Conservation (phyloP, 2,113 vertebrate genomes). For the western clawed frog (Xenopus tropicalis) region DNA sequence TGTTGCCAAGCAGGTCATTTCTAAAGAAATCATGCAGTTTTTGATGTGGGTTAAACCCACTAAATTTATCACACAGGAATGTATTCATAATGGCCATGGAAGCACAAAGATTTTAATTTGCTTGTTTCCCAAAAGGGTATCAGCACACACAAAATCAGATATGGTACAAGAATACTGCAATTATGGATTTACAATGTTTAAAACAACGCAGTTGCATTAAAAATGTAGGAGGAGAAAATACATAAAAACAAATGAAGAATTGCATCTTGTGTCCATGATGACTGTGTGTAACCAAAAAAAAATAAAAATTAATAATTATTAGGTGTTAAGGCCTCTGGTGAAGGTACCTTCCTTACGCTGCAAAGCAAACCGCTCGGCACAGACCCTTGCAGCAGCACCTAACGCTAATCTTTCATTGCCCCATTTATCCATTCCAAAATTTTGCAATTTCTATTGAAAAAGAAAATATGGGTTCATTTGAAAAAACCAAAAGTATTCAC, state of each 20-base stretch:
- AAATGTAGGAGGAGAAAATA: neutral
- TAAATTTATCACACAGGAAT: neutral
- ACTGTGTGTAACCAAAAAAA: no score
- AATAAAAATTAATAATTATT: neutral
- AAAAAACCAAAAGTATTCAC: no score
- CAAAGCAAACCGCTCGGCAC: neutral
- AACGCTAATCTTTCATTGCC: neutral
- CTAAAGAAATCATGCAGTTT: no score
- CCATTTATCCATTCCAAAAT: no score
- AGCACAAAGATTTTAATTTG: constrained; percentile 21
- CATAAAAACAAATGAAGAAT: neutral
- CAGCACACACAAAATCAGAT: neutral
- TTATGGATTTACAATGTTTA: constrained; percentile 8
- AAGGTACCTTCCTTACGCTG: neutral
- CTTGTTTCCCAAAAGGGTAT: neutral
- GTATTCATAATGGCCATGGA: neutral
- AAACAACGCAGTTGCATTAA: neutral
- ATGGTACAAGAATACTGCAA: neutral
- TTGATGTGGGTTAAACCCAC: no score
- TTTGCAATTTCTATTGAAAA: no score
- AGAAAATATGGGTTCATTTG: no score
- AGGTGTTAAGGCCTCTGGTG: constrained; percentile 24
- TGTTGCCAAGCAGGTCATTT: no score
- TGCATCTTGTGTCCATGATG: neutral
- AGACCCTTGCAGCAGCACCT: neutral